Evolutionary conservation across 1,140 invertebrate genomes (phyloP).

Genomic region (Aphis gossypii): DNA sequence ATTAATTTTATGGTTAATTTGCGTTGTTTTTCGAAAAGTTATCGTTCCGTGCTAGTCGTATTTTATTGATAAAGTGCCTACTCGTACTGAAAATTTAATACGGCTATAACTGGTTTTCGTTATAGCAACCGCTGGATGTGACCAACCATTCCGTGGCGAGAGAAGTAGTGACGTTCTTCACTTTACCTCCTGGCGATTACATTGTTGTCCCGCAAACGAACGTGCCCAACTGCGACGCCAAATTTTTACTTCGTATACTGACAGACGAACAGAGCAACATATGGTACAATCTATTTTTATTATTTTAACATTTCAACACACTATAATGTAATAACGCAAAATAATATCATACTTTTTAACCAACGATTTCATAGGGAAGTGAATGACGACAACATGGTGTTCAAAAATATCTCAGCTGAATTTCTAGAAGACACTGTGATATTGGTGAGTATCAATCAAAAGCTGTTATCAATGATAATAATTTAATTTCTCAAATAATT

Average conservation of each 20-base stretch:
- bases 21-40: neutral
- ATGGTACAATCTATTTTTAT: slow-evolving; percentile 66
- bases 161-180: slow-evolving; percentile 79
- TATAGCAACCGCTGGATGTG: slow-evolving; percentile 73
- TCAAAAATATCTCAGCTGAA: slow-evolving; percentile 71
- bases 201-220: slow-evolving; percentile 80
- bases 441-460: slow-evolving; percentile 63
- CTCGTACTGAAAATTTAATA: neutral
- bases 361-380: slow-evolving; percentile 70
- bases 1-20: slow-evolving; percentile 7
- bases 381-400: slow-evolving; percentile 78
- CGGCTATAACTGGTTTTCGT: slow-evolving; percentile 51
- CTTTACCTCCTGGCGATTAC: slow-evolving; percentile 78
- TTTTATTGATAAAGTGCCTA: neutral
- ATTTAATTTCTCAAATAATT: neutral
- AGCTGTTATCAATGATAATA: neutral
- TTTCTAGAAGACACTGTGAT: slow-evolving; percentile 68
- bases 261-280: slow-evolving; percentile 78
- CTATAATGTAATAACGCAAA: neutral
- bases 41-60: neutral
- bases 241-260: slow-evolving; percentile 75
- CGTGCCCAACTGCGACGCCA: slow-evolving; percentile 73
- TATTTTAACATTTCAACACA: neutral
- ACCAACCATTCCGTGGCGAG: slow-evolving; percentile 73
- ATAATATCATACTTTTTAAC: neutral